Conservation (phyloP, 2,113 vertebrate genomes). For the Athene cunicularia region DNA sequence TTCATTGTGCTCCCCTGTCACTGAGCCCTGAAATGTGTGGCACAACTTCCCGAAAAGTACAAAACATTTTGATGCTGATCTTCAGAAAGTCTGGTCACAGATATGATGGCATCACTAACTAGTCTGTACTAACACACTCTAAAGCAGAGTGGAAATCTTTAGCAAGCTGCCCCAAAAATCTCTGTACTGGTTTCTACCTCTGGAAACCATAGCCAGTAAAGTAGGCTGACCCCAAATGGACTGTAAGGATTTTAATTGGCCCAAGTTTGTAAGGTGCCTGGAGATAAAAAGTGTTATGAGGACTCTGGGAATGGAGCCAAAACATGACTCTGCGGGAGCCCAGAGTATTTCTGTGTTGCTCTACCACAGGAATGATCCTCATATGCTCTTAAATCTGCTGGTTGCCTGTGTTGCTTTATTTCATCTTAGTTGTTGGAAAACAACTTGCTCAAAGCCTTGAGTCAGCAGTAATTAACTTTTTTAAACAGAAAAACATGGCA, state of each 20-base stretch:
- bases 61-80: neutral
- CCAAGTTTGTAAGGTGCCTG: neutral
- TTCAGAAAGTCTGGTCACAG: neutral
- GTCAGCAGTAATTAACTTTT: slow-evolving; percentile 35
- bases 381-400: neutral
- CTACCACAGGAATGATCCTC: neutral
- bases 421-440: slow-evolving; percentile 31
- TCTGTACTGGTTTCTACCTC: neutral
- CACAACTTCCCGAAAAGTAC: neutral
- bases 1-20: neutral
- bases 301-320: slow-evolving; percentile 1
- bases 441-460: neutral
- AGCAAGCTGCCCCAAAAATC: neutral
- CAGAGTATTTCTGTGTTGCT: neutral
- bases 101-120: neutral
- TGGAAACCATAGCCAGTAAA: neutral
- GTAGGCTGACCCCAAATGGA: neutral
- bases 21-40: neutral
- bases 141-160: neutral
- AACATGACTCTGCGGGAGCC: neutral
- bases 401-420: neutral
- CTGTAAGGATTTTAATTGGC: neutral
- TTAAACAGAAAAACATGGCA: neutral
- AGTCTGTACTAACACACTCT: neutral
- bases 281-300: neutral